These are phyloP conservation scores for Pseudachorutes palmiensis DNA, from an alignment of 1,140 invertebrate genomes.

Conservation along the genomic window DNA sequence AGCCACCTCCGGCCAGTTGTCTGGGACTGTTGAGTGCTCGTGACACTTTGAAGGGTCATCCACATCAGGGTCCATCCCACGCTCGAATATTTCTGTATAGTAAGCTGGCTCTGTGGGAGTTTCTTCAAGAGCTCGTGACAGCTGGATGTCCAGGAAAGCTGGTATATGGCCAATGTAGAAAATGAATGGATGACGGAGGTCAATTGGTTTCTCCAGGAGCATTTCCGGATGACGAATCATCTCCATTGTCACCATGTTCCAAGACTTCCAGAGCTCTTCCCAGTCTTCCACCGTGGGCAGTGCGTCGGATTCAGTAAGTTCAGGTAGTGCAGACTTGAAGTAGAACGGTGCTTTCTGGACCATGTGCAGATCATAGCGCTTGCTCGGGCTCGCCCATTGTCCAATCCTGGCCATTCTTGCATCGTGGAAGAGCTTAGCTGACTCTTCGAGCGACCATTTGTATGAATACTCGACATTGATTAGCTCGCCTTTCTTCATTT, in stretches of 20 bases:
- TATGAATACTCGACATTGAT: constrained; percentile 2
- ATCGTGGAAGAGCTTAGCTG: not conserved
- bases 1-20: not conserved
- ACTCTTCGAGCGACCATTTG: constrained; percentile 5
- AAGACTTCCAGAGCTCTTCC: not conserved
- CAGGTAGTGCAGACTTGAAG: not conserved
- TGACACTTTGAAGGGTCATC: constrained; percentile 1
- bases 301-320: too few species aligned
- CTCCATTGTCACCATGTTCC: not conserved
- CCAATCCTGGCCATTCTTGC: not conserved
- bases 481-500: not conserved
- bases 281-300: too few species aligned
- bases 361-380: constrained; percentile 1
- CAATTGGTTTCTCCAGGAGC: constrained; percentile 3
- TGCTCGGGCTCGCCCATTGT: not conserved
- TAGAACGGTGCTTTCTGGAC: not conserved
- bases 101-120: not conserved
- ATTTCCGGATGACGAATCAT: not conserved
- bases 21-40: not conserved
- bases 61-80: not conserved
- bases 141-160: constrained; percentile 1
- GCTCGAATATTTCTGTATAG: not conserved
- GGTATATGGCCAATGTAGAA: not conserved
- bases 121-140: not conserved
- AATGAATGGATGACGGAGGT: constrained; percentile 2